Evolutionary conservation across 2,797 vertebrate genomes (phyloP).

Genomic region (Dendrocincla tyrannina): DNA sequence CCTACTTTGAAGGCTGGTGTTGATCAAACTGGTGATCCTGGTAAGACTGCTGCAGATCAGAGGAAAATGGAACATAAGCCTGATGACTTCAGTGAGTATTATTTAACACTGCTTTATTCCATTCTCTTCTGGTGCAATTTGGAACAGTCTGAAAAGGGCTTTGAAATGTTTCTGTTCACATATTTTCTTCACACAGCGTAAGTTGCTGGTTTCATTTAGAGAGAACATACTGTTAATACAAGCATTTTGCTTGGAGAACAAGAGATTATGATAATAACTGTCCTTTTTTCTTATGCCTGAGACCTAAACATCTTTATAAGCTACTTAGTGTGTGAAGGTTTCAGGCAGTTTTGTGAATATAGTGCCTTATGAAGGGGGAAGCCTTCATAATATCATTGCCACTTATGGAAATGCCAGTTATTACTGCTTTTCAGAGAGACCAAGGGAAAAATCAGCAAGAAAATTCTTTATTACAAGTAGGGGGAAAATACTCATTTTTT

Average conservation of each 20-base stretch:
- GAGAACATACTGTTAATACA: background rate
- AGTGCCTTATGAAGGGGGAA: background rate
- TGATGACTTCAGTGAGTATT: conserved; percentile 79
- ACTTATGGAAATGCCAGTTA: background rate
- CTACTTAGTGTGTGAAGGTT: background rate
- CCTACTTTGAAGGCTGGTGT: conserved; percentile 43
- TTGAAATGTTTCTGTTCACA: background rate
- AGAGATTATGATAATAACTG: conserved; percentile 5
- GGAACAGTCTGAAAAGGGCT: conserved; percentile 4
- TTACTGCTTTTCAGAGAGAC: background rate
- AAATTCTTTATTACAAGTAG: background rate
- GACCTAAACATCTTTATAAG: conserved; percentile 9
- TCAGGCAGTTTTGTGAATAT: background rate
- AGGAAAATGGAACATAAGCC: conserved; percentile 63
- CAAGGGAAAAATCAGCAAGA: background rate
- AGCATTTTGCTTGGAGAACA: background rate
- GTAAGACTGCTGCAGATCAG: conserved; percentile 70
- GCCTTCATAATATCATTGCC: background rate
- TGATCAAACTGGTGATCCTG: conserved; percentile 66
- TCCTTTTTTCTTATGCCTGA: background rate
- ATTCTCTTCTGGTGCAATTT: conserved; percentile 2
- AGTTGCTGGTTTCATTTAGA: background rate
- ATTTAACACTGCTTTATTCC: background rate
- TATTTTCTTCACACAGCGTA: background rate
- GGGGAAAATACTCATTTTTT: background rate